These are phyloP conservation scores for Sycobia sp. DNA, from an alignment of 1,140 invertebrate species.

Conservation along the genomic window DNA sequence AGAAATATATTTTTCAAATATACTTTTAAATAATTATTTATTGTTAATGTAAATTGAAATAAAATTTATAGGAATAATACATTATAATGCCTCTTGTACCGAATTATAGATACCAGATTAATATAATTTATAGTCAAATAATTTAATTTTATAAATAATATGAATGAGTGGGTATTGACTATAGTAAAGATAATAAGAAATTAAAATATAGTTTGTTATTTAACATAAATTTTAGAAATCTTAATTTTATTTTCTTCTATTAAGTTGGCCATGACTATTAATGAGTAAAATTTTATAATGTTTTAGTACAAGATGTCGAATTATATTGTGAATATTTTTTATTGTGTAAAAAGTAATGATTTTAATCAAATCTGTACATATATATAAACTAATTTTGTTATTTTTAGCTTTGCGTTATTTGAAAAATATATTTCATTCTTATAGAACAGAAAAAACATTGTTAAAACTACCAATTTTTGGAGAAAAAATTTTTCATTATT, in stretches of 20 bases:
- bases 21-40: conserved; percentile 31
- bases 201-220: conserved; percentile 19
- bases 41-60: conserved; percentile 28
- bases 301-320: conserved; percentile 15
- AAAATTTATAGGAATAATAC: conserved; percentile 20
- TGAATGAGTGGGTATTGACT: conserved; percentile 18
- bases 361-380: conserved; percentile 15
- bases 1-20: conserved; percentile 37
- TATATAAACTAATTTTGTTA: conserved; percentile 28
- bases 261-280: neutral
- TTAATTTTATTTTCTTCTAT: conserved; percentile 24
- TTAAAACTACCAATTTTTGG: conserved; percentile 15
- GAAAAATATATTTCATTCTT: conserved; percentile 34
- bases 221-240: conserved; percentile 16
- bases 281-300: conserved; percentile 8
- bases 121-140: conserved; percentile 33
- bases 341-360: conserved; percentile 21
- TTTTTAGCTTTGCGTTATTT: conserved; percentile 30
- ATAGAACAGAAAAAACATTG: neutral
- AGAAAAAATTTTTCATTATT: conserved; percentile 23
- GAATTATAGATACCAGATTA: conserved; percentile 26
- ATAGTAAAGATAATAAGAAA: conserved; percentile 8
- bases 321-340: conserved; percentile 29
- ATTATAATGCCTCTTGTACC: conserved; percentile 17
- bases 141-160: conserved; percentile 26